Evolutionary conservation across 2,888 invertebrate species (phyloP), one percentile per base, ranked within the genome.

Genomic region (Limnephilus lunatus): DNA sequence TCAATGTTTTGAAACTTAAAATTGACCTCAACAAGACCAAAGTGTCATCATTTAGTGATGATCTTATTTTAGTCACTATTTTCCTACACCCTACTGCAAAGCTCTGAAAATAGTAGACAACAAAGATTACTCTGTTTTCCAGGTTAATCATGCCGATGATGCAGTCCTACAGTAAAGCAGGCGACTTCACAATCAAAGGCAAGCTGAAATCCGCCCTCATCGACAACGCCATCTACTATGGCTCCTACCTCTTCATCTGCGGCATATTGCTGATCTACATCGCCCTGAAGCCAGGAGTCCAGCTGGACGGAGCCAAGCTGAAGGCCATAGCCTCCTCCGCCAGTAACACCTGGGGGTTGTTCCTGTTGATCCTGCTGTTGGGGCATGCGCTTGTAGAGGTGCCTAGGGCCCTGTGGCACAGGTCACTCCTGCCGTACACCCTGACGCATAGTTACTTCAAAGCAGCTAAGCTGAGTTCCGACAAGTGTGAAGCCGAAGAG

Each of bases 281-380:
- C 91, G 98, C 99, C 1, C 96, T 99, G 14, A 98, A 99, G 95
- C 98, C 98, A 30, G 98, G 98, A n/a, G 97, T 99, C 15, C 97
- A 98, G 94, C 96, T 99, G 92, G 99, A 99, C 95, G 98, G 98
- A 97, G 98, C 97, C 92, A 98, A 99, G 95, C 96, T 99, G 80
- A 99, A 99, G 96, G 98, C 99, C 0, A 99, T 99, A 94, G 99
- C 99, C 39, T 99, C 99, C 5, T 99, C 99, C 30, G 99, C 99
- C 4, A 99, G 99, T 94, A 99, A 99, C 95, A 99, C 99, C 0
- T 99, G 99, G 99, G 99, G 99, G 92, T 96, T 99, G 90, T 99
- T 99, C 95, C 96, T 99, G 53, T 96, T 99, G 88, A 98, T 99
- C 87, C 96, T 99, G 35, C 96, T 99, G 93, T 97, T 99, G 32